Evolutionary conservation across 2,113 vertebrate species (phyloP), one percentile per base, ranked within the genome.

Genomic region (Ammodytes dubius): DNA sequence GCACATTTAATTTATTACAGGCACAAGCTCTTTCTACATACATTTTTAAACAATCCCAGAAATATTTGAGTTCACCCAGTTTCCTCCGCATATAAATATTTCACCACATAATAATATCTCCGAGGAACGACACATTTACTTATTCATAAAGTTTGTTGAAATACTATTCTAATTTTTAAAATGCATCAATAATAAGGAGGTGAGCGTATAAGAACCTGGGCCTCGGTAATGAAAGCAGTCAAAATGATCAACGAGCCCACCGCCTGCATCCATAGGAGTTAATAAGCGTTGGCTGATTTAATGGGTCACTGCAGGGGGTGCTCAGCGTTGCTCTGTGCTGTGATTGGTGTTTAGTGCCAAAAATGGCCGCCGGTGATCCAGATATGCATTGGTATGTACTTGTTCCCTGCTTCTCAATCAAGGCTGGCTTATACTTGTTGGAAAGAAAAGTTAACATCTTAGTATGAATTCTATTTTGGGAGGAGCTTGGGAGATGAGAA

Each of bases 201-300:
- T 27, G 27, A 27, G 27, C 27, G 27, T 27, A 27, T 27, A 27
- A 27, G 27, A 27, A 27, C 27, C 27, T 27, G 27, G 27, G 27
- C 27, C 27, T 27, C 64, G 13, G 61, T 79, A 80, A 87, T 89
- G 81, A 83, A 85, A 49, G 70, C 53, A 60, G 72, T 81, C 87
- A 69, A 73, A 70, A 78, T 85, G 85, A 92, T 88, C 64, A 63
- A 86, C 13, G 70, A 72, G 54, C 70, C 27, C 10, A 46, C 76
- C 39, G 45, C 74, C 45, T 7, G 49, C 81, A 70, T 69, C 69
- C 68, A 72, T 57, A 65, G 79, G 60, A 77, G 64, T 70, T 66
- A 77, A 84, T 86, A 68, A 81, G 57, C 8, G 14, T 64, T 40
- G 42, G 64, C 15, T 0, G 1, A 68, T 74, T 74, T 14, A 67